Base-by-base conservation (phyloP, 1,140 invertebrate species). In the Laodelphax striatellus region DNA sequence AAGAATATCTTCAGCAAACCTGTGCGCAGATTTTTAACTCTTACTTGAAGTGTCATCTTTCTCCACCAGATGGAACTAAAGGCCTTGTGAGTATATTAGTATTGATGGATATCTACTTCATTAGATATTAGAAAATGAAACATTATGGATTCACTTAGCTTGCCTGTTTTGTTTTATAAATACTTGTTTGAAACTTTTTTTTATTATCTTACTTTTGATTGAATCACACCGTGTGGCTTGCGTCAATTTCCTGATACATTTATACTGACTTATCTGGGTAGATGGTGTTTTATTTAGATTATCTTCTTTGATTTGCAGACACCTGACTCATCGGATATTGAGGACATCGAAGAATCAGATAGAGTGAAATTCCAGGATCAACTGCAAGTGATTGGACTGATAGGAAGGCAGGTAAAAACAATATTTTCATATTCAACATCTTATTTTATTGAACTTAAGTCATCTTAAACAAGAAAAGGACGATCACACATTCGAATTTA, bases 31-130 rank as follows among this genome's bases (percentile, higher is more conserved):
- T 94, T 63, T 92, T 94, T 71, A 86, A 90, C 68, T 83, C 81
- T 10, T 93, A 91, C 70, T 67, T 94, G n/a, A 82, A 87, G 66
- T 87, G 83, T 66, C 86, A 92, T 73, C 73, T 94, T 54, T 82
- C 85, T 31, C 81, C 87, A 13, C 91, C 90, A 1, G 86, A 92
- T 71, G 92, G 91, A 10, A 81, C 77, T 52, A 79, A 88, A 60
- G 70, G 70, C 76, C 80, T 66, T 65, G 63, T 64, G 70, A 57
- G 66, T 55, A 11, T 38, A 28, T n/a, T n/a, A n/a, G n/a, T n/a
- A n/a, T n/a, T n/a, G n/a, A n/a, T n/a, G n/a, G n/a, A n/a, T n/a
- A n/a, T n/a, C n/a, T n/a, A n/a, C n/a, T n/a, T n/a, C n/a, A n/a
- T n/a, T n/a, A n/a, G n/a, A n/a, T n/a, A n/a, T n/a, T n/a, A n/a